phyloP scores from a whole-genome alignment of 1,140 invertebrate species.

The Agrypnia vestita region DNA sequence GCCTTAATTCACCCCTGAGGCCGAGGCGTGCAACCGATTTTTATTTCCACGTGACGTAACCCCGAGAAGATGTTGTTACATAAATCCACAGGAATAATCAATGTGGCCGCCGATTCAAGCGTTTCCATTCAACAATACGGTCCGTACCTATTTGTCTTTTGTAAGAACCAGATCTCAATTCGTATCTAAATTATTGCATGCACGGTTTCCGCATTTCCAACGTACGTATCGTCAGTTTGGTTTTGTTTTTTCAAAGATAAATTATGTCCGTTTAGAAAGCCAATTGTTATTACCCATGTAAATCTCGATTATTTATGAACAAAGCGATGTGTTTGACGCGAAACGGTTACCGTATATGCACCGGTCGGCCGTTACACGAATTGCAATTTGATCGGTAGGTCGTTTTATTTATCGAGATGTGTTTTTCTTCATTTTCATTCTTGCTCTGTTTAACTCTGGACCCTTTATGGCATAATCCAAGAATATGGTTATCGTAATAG shows the following conservation, averaged over 20 bases:
- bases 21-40: too few species aligned
- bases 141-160: not conserved
- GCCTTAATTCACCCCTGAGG: too few species aligned
- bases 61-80: not conserved
- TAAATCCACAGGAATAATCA: not conserved
- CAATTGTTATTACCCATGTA: not conserved
- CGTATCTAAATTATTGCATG: not conserved
- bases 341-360: too few species aligned
- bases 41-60: constrained; percentile 8
- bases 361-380: too few species aligned
- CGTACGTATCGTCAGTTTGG: not conserved
- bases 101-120: constrained; percentile 11
- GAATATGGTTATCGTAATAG: too few species aligned
- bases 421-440: too few species aligned
- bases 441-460: too few species aligned
- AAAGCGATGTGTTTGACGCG: too few species aligned
- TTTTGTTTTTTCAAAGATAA: not conserved
- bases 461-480: too few species aligned
- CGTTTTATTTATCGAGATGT: too few species aligned
- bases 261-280: not conserved
- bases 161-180: constrained; percentile 23
- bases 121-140: not conserved
- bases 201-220: not conserved
- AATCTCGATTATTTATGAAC: too few species aligned
- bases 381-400: too few species aligned